phyloP scores from a whole-genome alignment of 1,140 invertebrate species.

The Lasaia peninsularis region DNA sequence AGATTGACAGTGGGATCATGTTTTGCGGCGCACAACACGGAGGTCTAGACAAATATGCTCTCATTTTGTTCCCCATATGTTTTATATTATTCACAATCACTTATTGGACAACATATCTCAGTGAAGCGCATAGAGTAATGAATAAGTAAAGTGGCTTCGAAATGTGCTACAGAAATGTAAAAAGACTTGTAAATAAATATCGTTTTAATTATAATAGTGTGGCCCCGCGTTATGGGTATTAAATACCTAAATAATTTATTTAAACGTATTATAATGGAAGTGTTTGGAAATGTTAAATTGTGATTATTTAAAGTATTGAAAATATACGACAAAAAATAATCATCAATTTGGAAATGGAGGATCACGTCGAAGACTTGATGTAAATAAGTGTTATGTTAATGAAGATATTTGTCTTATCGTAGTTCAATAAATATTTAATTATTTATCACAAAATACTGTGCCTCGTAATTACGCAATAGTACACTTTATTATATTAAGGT shows the following conservation, averaged over 20 bases:
- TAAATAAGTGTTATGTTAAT: not conserved
- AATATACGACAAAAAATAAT: slow-evolving; percentile 14
- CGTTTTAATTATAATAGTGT: slow-evolving; percentile 17
- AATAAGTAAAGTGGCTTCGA: slow-evolving; percentile 36
- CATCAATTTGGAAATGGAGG: slow-evolving; percentile 12
- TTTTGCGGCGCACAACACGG: slow-evolving; percentile 79
- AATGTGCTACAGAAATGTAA: slow-evolving; percentile 19
- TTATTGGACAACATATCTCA: slow-evolving; percentile 85
- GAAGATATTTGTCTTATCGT: not conserved
- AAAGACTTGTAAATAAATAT: slow-evolving; percentile 45
- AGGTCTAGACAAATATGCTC: slow-evolving; percentile 77
- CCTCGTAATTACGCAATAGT: no score
- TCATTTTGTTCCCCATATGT: slow-evolving; percentile 83
- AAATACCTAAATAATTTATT: slow-evolving; percentile 10
- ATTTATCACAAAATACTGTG: no score
- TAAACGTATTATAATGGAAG: not conserved
- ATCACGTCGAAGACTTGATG: slow-evolving; percentile 6
- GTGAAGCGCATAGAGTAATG: slow-evolving; percentile 66
- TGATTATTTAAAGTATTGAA: slow-evolving; percentile 16
- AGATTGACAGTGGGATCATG: slow-evolving; percentile 74
- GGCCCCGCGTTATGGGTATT: slow-evolving; percentile 7
- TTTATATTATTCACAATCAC: slow-evolving; percentile 82
- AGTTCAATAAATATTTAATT: no score
- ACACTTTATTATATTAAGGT: no score
- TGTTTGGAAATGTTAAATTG: slow-evolving; percentile 8